Conservation (phyloP, 1,140 invertebrate genomes). For the Oppia nitens region DNA sequence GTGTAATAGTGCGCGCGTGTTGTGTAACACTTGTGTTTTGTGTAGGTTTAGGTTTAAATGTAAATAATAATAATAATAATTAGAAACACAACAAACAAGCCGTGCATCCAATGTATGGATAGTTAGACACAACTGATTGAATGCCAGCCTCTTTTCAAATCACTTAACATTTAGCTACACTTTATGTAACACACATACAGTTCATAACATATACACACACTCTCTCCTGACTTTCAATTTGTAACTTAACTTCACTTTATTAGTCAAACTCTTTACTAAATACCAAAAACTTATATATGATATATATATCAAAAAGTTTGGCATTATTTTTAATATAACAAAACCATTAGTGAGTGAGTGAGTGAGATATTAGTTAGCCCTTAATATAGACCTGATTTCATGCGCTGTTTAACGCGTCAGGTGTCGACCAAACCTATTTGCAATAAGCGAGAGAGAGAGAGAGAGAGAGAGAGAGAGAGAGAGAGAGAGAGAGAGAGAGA, state of each 20-base stretch:
- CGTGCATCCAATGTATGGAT: neutral
- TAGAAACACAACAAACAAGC: neutral
- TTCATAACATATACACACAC: no score
- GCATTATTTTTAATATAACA: neutral
- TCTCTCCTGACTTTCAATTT: no score
- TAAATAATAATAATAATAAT: neutral
- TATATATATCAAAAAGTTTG: neutral
- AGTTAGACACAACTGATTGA: neutral
- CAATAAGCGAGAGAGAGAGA: no score
- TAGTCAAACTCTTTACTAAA: neutral
- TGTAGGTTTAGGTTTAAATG: no score
- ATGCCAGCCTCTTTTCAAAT: neutral
- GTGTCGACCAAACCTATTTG: no score
- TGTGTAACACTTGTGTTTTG: neutral
- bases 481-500: no score
- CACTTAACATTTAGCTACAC: neutral
- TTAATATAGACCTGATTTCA: neutral
- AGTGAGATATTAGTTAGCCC: no score
- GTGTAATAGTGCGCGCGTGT: neutral
- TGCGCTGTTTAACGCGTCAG: neutral
- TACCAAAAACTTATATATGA: no score
- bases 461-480: no score
- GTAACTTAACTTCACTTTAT: no score
- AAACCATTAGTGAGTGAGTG: neutral
- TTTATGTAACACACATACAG: neutral